These are phyloP conservation scores for Phocoena sinus DNA, from an alignment of 2,113 vertebrate genomes.

Conservation along the genomic window DNA sequence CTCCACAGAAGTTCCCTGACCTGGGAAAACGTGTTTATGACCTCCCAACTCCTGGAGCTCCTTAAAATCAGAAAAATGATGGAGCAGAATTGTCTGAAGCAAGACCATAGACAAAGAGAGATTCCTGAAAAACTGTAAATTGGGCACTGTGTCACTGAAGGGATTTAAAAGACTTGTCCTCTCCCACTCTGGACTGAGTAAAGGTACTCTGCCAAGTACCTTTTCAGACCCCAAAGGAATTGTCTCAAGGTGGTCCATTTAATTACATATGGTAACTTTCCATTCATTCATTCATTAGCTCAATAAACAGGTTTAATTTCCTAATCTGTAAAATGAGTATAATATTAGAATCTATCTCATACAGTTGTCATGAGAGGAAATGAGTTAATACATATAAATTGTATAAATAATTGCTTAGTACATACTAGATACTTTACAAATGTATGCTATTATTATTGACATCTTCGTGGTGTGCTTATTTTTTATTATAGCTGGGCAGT, in stretches of 20 bases:
- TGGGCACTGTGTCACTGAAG: background rate
- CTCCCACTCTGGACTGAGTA: background rate
- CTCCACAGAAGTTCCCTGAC: background rate
- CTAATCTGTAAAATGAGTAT: background rate
- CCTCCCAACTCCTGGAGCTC: background rate
- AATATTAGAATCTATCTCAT: background rate
- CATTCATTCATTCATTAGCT: background rate
- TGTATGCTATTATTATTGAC: background rate
- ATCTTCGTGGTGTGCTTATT: background rate
- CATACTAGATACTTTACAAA: background rate
- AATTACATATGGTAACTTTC: background rate
- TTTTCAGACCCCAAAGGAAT: background rate
- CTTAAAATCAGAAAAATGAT: constrained; percentile 13
- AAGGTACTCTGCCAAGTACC: background rate
- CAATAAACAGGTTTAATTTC: background rate
- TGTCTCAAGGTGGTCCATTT: background rate
- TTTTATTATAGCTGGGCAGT: background rate
- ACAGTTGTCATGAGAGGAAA: background rate
- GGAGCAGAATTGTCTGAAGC: background rate
- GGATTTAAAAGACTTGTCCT: background rate
- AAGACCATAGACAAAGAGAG: background rate
- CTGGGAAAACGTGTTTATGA: background rate
- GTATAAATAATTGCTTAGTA: background rate
- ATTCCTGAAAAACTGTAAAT: background rate
- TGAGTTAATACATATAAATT: background rate